Conservation (phyloP, 2,113 vertebrate genomes). For the Lipophrys pholis region DNA sequence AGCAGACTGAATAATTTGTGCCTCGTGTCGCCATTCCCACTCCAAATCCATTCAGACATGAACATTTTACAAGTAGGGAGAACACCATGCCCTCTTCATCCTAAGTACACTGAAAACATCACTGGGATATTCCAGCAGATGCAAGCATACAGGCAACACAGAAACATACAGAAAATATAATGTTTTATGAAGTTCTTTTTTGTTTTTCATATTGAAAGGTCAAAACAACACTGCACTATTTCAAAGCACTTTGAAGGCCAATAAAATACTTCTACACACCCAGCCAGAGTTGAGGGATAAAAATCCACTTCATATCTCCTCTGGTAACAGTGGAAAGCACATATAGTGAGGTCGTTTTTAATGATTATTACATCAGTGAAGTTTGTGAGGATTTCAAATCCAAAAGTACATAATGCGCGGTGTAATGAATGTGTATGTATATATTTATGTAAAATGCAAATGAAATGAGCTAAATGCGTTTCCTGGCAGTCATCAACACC, state of each 20-base stretch:
- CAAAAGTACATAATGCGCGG: conserved; percentile 4
- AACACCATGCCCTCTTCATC: conserved; percentile 59
- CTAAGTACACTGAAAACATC: conserved; percentile 49
- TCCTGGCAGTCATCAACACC: too few relatives aligned
- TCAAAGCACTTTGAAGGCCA: conserved; percentile 42
- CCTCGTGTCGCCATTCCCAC: conserved; percentile 1
- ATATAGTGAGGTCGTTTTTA: conserved; percentile 17
- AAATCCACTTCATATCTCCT: conserved; percentile 23
- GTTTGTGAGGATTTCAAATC: neutral
- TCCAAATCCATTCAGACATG: conserved; percentile 65
- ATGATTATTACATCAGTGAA: conserved; percentile 21
- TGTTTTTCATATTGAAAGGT: conserved; percentile 45
- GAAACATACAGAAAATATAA: conserved; percentile 4
- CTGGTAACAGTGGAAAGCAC: conserved; percentile 15
- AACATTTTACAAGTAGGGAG: conserved; percentile 66
- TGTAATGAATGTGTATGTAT: neutral
- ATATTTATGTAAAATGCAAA: too few relatives aligned
- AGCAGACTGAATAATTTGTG: conserved; percentile 7
- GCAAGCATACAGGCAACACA: conserved; percentile 17
- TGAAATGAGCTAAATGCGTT: too few relatives aligned
- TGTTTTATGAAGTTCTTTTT: neutral
- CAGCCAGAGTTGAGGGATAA: conserved; percentile 36
- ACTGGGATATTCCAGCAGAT: conserved; percentile 45
- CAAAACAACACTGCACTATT: conserved; percentile 38
- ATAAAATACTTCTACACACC: conserved; percentile 31